A percentile compares a stretch with the other conserved stretches of the same genome.
Conservation (phyloP, 2,888 invertebrate genomes). For the Campoplex capitator region DNA sequence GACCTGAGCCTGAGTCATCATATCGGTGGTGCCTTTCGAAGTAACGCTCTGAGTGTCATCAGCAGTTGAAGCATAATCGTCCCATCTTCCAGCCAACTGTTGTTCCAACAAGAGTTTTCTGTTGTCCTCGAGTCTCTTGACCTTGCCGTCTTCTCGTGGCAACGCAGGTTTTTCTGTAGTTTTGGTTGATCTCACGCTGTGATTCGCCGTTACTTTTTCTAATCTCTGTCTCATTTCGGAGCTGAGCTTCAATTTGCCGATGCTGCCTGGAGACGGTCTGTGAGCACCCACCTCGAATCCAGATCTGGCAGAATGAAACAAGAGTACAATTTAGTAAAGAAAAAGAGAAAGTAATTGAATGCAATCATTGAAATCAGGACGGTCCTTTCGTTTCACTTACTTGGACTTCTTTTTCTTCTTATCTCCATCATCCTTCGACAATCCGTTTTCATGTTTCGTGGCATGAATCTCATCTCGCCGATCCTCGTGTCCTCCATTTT, state of each 20-base stretch:
- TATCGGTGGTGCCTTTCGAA: conserved; percentile 83
- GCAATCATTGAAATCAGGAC: not conserved
- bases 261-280: conserved; percentile 93
- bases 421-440: conserved; percentile 80
- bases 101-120: conserved; percentile 94
- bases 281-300: conserved; percentile 94
- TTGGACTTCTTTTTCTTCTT: conserved; percentile 83
- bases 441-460: conserved; percentile 80
- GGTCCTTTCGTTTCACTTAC: conserved; percentile 70
- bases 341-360: not conserved
- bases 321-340: not conserved
- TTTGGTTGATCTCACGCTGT: conserved; percentile 92
- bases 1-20: conserved; percentile 84
- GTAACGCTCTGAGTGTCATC: conserved; percentile 83
- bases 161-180: conserved; percentile 89
- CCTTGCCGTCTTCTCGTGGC: conserved; percentile 88
- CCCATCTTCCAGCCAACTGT: conserved; percentile 88
- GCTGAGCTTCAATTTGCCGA: conserved; percentile 95
- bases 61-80: conserved; percentile 83
- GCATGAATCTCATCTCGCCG: conserved; percentile 74
- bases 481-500: conserved; percentile 84
- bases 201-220: conserved; percentile 95
- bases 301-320: conserved; percentile 75
- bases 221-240: conserved; percentile 96
- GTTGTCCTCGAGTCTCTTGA: conserved; percentile 94